phyloP scores from a whole-genome alignment of 2,888 invertebrate genomes.

The Euclidia mi region DNA sequence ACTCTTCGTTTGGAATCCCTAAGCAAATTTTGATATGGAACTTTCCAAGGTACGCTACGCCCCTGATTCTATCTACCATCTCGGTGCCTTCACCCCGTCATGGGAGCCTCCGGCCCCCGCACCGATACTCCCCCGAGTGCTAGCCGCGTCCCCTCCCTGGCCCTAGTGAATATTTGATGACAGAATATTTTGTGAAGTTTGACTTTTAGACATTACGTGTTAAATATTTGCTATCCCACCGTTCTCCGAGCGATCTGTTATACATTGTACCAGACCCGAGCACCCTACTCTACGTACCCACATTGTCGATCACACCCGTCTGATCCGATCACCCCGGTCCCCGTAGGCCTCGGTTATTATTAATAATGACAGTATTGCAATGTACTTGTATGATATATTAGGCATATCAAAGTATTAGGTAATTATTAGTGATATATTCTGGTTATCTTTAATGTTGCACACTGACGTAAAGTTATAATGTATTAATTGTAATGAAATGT shows the following conservation, averaged over 20 bases:
- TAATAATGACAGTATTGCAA: constrained; percentile 39
- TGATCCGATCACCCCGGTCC: neutral
- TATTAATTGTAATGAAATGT: constrained; percentile 60
- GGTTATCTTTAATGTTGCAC: constrained; percentile 55
- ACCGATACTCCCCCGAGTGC: neutral
- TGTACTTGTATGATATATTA: constrained; percentile 50
- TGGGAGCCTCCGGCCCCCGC: too few species aligned
- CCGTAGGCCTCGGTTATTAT: neutral
- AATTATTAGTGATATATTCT: constrained; percentile 55
- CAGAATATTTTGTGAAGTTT: too few species aligned
- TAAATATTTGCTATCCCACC: constrained; percentile 26
- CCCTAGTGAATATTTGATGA: too few species aligned
- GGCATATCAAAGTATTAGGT: constrained; percentile 58
- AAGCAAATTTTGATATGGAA: too few species aligned
- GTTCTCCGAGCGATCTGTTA: constrained; percentile 23
- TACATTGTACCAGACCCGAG: constrained; percentile 25
- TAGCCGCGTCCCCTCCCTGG: neutral
- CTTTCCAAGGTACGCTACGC: too few species aligned
- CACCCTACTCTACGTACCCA: neutral
- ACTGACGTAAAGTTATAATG: constrained; percentile 52
- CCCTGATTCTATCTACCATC: too few species aligned
- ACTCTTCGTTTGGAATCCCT: too few species aligned
- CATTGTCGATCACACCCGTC: neutral
- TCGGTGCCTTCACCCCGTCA: too few species aligned
- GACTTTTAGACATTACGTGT: constrained; percentile 29